phyloP scores from a whole-genome alignment of 1,140 invertebrate genomes.

The Microplitis demolitor region DNA sequence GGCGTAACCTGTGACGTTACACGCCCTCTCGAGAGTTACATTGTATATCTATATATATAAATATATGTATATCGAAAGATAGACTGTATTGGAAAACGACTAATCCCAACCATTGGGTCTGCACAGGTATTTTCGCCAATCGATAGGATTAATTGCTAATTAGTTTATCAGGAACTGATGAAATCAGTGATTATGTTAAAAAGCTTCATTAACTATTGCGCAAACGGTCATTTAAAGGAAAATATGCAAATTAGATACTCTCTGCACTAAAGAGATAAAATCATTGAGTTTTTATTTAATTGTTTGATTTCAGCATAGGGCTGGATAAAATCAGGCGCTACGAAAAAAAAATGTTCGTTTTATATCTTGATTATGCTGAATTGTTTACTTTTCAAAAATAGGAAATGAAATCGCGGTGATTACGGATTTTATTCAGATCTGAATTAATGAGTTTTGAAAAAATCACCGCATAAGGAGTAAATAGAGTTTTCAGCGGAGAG shows the following conservation, averaged over 20 bases:
- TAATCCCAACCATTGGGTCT: background rate
- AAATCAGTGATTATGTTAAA: background rate
- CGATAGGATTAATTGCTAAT: constrained; percentile 8
- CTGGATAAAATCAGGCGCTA: no score
- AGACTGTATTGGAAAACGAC: background rate
- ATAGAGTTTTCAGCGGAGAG: no score
- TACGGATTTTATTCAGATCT: no score
- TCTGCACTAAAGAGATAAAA: background rate
- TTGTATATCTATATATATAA: no score
- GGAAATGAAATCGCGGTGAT: no score
- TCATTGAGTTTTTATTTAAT: no score
- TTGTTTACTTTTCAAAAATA: no score
- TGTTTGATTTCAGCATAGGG: no score
- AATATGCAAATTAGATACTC: background rate
- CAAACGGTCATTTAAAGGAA: background rate
- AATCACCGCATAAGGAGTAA: no score
- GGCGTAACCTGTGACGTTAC: constrained; percentile 14
- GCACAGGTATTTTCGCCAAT: background rate
- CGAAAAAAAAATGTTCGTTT: no score
- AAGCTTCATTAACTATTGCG: background rate
- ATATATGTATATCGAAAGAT: background rate
- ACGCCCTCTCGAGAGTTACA: background rate
- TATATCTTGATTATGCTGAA: no score
- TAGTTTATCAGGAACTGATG: background rate
- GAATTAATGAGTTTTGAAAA: no score